A percentile compares a stretch with the other conserved stretches of the same genome.
Conservation (phyloP, 1,140 invertebrate genomes). For the Drosophila kepulauana region DNA sequence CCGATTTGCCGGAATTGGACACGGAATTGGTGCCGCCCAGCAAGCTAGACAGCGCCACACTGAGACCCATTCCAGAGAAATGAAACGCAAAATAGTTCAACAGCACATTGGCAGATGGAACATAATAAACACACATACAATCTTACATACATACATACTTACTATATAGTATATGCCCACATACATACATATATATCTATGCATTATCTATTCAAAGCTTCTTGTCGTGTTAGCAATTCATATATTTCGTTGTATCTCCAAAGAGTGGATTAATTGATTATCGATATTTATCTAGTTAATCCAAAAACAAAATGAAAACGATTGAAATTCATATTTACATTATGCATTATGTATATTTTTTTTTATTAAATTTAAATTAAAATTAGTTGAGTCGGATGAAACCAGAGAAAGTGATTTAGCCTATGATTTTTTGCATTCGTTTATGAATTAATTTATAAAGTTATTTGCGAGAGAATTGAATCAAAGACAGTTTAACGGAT, state of each 20-base stretch:
- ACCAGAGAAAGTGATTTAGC: conserved; percentile 43
- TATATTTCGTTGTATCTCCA: conserved; percentile 2
- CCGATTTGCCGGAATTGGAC: conserved; percentile 78
- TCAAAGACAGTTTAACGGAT: background rate
- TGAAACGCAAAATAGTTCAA: conserved; percentile 27
- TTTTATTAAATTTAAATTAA: background rate
- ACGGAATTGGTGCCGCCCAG: conserved; percentile 46
- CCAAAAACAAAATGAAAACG: background rate
- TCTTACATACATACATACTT: conserved; percentile 33
- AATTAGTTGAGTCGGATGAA: conserved; percentile 10
- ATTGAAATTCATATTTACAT: conserved; percentile 12
- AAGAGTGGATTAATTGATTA: conserved; percentile 1
- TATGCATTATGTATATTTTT: conserved; percentile 30
- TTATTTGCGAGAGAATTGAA: conserved; percentile 27
- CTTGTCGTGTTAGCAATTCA: conserved; percentile 18
- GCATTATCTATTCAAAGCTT: conserved; percentile 39
- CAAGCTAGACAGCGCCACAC: conserved; percentile 58
- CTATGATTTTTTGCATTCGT: conserved; percentile 26
- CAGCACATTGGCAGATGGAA: background rate
- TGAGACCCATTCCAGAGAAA: conserved; percentile 82
- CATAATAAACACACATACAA: conserved; percentile 29
- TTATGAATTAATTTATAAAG: conserved; percentile 16
- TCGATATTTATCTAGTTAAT: conserved; percentile 10
- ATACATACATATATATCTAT: conserved; percentile 46
- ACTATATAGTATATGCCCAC: conserved; percentile 3